Percentiles rank a stretch among this genome's conserved stretches.
phyloP scores from a whole-genome alignment of 2,113 vertebrate species.

The Delphinus delphis region DNA sequence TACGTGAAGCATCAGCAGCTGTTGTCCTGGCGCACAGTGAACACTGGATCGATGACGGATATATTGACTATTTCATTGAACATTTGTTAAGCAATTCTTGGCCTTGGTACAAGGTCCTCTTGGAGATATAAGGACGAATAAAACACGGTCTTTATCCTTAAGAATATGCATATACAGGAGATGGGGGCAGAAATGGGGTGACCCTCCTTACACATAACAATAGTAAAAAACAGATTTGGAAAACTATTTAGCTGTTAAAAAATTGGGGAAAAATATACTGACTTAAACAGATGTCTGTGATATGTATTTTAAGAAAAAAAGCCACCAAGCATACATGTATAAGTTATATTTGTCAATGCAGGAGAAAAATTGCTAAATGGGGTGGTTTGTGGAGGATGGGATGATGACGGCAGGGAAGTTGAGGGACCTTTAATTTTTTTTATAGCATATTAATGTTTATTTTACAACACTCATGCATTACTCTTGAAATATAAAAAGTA shows the following conservation, averaged over 20 bases:
- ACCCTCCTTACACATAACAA: background rate
- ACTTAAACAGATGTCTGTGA: background rate
- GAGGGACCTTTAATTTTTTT: background rate
- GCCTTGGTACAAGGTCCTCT: background rate
- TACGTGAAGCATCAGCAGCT: background rate
- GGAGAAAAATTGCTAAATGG: background rate
- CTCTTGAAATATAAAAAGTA: background rate
- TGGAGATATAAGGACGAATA: background rate
- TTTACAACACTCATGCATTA: background rate
- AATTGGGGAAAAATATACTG: background rate
- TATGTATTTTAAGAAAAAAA: background rate
- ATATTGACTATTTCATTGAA: background rate
- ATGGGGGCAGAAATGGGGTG: background rate
- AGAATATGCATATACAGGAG: background rate
- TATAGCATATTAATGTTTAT: background rate
- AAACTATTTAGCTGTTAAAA: background rate
- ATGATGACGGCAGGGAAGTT: background rate
- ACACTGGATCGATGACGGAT: background rate
- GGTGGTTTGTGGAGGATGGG: background rate
- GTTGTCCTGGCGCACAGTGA: background rate
- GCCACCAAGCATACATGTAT: background rate
- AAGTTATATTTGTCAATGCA: background rate
- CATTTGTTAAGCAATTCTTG: background rate
- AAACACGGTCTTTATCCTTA: background rate
- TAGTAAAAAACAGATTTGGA: background rate